Evolutionary conservation across 1,140 invertebrate species (phyloP).

Genomic region (Laupala kohalensis): DNA sequence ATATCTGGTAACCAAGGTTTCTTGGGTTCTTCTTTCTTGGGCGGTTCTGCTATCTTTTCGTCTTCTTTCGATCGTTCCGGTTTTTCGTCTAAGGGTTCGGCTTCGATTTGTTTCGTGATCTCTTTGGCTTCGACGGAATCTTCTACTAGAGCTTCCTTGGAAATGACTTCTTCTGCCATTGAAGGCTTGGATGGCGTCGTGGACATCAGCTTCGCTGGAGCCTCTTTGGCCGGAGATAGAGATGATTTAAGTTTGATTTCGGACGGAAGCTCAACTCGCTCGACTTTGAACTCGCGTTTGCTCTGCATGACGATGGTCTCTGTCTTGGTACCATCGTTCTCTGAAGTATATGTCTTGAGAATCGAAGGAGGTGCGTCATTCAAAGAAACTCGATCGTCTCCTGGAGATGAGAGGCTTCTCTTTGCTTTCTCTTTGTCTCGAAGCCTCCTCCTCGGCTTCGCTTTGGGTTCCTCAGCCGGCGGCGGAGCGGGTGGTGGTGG

Average conservation of each 20-base stretch:
- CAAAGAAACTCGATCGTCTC: neutral
- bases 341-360: neutral
- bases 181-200: neutral
- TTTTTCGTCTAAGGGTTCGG: neutral
- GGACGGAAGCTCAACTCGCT: neutral
- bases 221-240: neutral
- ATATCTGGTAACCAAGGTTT: constrained; percentile 10
- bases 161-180: neutral
- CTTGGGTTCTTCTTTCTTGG: neutral
- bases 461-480: constrained; percentile 16
- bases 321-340: neutral
- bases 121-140: neutral
- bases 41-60: too few species aligned
- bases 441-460: constrained; percentile 9
- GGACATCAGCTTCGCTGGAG: neutral
- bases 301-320: neutral
- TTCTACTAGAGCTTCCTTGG: neutral
- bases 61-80: neutral
- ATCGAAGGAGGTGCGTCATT: neutral
- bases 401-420: constrained; percentile 3
- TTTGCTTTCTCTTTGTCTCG: neutral
- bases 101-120: neutral
- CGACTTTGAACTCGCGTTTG: neutral
- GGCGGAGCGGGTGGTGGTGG: neutral
- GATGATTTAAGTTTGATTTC: too few species aligned